Percentiles rank a stretch among this genome's conserved stretches.
Conservation (phyloP, 2,113 vertebrate genomes). For the Cryptotis parvus region DNA sequence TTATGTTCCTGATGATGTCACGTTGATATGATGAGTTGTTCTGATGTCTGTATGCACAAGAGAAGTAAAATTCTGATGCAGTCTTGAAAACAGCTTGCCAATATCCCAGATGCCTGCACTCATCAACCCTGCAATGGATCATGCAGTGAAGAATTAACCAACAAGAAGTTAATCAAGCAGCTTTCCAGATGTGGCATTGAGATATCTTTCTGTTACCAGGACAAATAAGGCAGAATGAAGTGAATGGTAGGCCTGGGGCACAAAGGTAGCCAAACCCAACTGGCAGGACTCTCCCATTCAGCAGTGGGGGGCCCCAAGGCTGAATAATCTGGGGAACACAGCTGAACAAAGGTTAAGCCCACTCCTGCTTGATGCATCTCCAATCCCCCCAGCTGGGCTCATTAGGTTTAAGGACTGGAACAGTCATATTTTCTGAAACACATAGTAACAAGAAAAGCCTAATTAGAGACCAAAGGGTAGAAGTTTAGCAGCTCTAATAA, state of each 20-base stretch:
- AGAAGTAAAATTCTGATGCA: slow-evolving; percentile 66
- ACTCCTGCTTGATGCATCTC: slow-evolving; percentile 70
- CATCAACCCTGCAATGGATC: slow-evolving; percentile 69
- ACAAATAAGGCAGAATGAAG: slow-evolving; percentile 87
- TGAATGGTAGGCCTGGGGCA: slow-evolving; percentile 71
- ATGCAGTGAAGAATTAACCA: slow-evolving; percentile 81
- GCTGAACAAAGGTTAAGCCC: slow-evolving; percentile 77
- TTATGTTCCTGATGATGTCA: slow-evolving; percentile 59
- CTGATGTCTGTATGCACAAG: not conserved
- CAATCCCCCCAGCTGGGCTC: slow-evolving; percentile 81
- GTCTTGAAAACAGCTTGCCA: slow-evolving; percentile 74
- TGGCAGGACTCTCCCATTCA: slow-evolving; percentile 76
- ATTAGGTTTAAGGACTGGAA: slow-evolving; percentile 79
- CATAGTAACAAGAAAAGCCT: slow-evolving; percentile 85
- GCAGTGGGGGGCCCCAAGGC: slow-evolving; percentile 77
- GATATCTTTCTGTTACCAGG: slow-evolving; percentile 83
- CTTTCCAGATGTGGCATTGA: slow-evolving; percentile 85
- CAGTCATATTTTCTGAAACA: slow-evolving; percentile 83
- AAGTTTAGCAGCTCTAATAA: slow-evolving; percentile 79
- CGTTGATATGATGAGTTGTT: slow-evolving; percentile 72
- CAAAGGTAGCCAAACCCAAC: slow-evolving; percentile 66
- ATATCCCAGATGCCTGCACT: slow-evolving; percentile 71
- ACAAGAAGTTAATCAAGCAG: slow-evolving; percentile 80
- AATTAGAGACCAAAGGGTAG: slow-evolving; percentile 85
- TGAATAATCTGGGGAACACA: slow-evolving; percentile 79